Conservation (phyloP, 1,140 invertebrate species). For the Gonatopus flavifemur region DNA sequence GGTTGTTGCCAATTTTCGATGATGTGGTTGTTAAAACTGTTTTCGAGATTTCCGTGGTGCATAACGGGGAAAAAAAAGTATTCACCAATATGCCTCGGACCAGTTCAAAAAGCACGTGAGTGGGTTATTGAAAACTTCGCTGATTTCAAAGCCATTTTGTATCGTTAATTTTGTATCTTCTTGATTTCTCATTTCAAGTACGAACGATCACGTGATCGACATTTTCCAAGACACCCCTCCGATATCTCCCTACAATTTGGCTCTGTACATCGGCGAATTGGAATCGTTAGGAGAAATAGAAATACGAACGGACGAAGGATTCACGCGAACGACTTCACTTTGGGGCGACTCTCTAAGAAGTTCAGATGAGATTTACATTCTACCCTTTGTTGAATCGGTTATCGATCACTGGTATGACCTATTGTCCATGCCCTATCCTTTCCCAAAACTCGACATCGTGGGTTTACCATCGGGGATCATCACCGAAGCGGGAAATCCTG, state of each 20-base stretch:
- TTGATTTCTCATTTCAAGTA: slow-evolving; percentile 23
- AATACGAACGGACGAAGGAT: not conserved
- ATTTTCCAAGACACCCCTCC: slow-evolving; percentile 60
- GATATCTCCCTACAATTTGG: slow-evolving; percentile 69
- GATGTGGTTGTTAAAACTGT: slow-evolving; percentile 66
- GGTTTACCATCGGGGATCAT: slow-evolving; percentile 65
- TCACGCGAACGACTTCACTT: slow-evolving; percentile 58
- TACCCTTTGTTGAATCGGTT: slow-evolving; percentile 59
- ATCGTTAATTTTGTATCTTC: not conserved
- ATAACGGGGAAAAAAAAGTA: slow-evolving; percentile 33
- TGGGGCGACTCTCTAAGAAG: slow-evolving; percentile 62
- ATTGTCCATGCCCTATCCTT: slow-evolving; percentile 62
- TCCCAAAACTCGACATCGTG: slow-evolving; percentile 66
- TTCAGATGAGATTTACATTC: slow-evolving; percentile 58
- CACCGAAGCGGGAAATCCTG: slow-evolving; percentile 52
- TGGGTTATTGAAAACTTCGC: slow-evolving; percentile 12
- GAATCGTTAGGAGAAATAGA: slow-evolving; percentile 17
- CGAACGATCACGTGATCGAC: slow-evolving; percentile 47
- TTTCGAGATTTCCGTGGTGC: slow-evolving; percentile 51
- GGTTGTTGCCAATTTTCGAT: slow-evolving; percentile 74
- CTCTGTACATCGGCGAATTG: slow-evolving; percentile 64
- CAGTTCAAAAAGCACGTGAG: slow-evolving; percentile 34
- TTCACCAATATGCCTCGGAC: slow-evolving; percentile 51
- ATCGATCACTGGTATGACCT: slow-evolving; percentile 62
- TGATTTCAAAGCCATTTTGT: not conserved